These are phyloP conservation scores for Gavia stellata DNA, from an alignment of 2,113 vertebrate genomes.

Conservation along the genomic window DNA sequence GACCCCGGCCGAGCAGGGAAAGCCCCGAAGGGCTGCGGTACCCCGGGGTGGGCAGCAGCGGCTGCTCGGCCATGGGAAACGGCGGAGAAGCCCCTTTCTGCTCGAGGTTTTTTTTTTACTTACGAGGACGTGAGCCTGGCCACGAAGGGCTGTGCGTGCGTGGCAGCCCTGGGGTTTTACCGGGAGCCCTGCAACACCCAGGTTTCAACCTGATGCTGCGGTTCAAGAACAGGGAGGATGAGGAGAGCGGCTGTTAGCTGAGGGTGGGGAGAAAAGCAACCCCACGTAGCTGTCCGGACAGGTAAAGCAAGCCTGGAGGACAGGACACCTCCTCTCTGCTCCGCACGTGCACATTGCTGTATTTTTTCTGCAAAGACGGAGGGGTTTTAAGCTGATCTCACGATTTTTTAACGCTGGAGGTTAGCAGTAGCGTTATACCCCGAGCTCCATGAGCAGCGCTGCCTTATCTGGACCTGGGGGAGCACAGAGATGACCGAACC, in stretches of 20 bases:
- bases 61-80: neutral
- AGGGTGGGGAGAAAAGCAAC: neutral
- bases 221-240: neutral
- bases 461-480: neutral
- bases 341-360: rapidly evolving
- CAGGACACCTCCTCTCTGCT: neutral
- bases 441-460: rapidly evolving
- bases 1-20: neutral
- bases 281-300: neutral
- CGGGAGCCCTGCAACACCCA: neutral
- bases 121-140: neutral
- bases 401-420: rapidly evolving
- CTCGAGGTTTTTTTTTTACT: neutral
- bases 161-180: neutral
- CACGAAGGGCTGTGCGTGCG: neutral
- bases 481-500: neutral
- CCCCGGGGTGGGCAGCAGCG: neutral
- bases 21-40: neutral
- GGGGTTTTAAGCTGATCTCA: neutral
- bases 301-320: neutral
- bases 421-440: rapidly evolving
- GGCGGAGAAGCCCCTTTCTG: neutral
- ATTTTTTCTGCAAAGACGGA: neutral
- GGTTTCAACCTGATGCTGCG: neutral
- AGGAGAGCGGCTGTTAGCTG: neutral